These are phyloP conservation scores for Acronicta alni DNA, from an alignment of 2,888 invertebrate genomes.

Conservation along the genomic window DNA sequence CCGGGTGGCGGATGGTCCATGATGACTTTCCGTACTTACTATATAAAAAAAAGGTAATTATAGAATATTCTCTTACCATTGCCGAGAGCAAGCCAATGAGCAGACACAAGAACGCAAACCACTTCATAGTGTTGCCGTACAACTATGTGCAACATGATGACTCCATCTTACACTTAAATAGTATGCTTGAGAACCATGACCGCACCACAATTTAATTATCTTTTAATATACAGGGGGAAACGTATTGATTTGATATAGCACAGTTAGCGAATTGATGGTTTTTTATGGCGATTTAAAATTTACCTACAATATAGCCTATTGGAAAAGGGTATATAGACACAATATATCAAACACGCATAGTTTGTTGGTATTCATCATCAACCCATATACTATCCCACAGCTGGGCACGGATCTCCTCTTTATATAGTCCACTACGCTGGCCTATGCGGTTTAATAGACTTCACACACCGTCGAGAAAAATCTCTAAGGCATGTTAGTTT, in stretches of 20 bases:
- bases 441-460: too few species aligned
- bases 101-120: constrained; percentile 64
- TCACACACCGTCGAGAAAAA: too few species aligned
- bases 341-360: too few species aligned
- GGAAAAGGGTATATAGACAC: too few species aligned
- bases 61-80: constrained; percentile 60
- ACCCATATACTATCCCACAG: too few species aligned
- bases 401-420: too few species aligned
- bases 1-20: too few species aligned
- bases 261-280: constrained; percentile 10
- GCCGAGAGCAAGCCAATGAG: constrained; percentile 64
- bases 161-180: constrained; percentile 52
- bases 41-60: too few species aligned
- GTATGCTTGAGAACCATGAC: constrained; percentile 44
- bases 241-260: constrained; percentile 50
- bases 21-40: too few species aligned
- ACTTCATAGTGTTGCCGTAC: constrained; percentile 67
- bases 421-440: too few species aligned
- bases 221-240: constrained; percentile 18
- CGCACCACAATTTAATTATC: constrained; percentile 48
- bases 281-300: not conserved
- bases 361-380: too few species aligned
- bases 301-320: not conserved
- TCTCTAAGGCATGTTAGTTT: too few species aligned
- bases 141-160: constrained; percentile 12